Percentiles rank a stretch among this genome's conserved stretches.
Conservation (phyloP, 2,888 invertebrate genomes). For the Thelaira solivaga region DNA sequence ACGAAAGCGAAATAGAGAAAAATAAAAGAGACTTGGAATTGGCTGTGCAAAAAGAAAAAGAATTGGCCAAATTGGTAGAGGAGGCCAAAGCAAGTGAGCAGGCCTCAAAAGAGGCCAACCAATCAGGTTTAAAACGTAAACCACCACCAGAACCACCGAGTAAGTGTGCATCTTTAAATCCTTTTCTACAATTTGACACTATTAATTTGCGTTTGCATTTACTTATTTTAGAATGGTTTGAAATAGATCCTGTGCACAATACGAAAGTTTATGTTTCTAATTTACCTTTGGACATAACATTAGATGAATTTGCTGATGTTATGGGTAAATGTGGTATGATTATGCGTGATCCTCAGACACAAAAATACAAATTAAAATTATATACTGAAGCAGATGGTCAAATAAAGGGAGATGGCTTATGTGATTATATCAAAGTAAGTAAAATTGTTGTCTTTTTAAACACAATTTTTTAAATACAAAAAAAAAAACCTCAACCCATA, state of each 20-base stretch:
- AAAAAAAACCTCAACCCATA: too few species aligned
- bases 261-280: conserved; percentile 98
- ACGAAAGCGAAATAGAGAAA: conserved; percentile 66
- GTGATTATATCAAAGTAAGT: conserved; percentile 94
- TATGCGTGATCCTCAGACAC: conserved; percentile 88
- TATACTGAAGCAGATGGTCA: conserved; percentile 89
- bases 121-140: conserved; percentile 76
- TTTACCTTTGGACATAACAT: conserved; percentile 90
- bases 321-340: conserved; percentile 98
- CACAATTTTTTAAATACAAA: too few species aligned
- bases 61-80: conserved; percentile 69
- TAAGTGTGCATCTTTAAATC: conserved; percentile 63
- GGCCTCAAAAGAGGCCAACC: conserved; percentile 33
- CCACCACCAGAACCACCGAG: conserved; percentile 78
- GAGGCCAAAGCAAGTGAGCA: conserved; percentile 67
- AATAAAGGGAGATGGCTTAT: conserved; percentile 96
- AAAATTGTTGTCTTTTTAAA: conserved; percentile 60
- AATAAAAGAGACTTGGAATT: conserved; percentile 66
- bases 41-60: conserved; percentile 64
- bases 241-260: conserved; percentile 90
- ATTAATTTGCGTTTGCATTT: not conserved
- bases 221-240: conserved; percentile 87
- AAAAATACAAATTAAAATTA: conserved; percentile 92
- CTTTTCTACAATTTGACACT: not conserved
- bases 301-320: conserved; percentile 92